Evolutionary conservation across 2,113 vertebrate species (phyloP).

Genomic region (Chamaetylas fuelleborni): DNA sequence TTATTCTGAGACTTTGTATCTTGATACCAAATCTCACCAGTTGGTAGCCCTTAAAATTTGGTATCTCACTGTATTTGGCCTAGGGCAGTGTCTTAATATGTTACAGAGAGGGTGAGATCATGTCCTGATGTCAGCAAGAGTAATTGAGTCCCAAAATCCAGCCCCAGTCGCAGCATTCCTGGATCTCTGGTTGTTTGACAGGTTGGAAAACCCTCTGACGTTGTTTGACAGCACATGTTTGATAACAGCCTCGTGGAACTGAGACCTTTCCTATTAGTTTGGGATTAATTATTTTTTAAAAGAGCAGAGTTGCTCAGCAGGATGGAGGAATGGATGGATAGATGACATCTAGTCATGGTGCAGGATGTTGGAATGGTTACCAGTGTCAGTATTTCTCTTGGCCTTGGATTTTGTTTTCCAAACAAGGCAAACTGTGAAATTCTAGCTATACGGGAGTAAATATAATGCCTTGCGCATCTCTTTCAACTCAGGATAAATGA

Average conservation of each 20-base stretch:
- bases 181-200: background rate
- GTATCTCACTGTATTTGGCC: background rate
- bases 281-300: background rate
- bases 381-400: background rate
- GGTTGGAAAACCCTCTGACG: background rate
- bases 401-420: background rate
- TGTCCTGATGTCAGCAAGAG: background rate
- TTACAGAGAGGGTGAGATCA: background rate
- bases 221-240: background rate
- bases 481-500: background rate
- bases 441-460: background rate
- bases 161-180: background rate
- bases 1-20: background rate
- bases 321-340: background rate
- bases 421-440: background rate
- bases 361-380: background rate
- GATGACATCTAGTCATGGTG: background rate
- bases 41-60: background rate
- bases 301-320: background rate
- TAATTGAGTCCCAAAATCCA: background rate
- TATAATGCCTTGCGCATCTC: background rate
- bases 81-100: accelerated
- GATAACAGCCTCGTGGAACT: background rate
- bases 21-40: background rate
- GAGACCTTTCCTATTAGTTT: background rate